These are phyloP conservation scores for Gallinago solitaria DNA, from an alignment of 2,797 vertebrate species.

Conservation along the genomic window DNA sequence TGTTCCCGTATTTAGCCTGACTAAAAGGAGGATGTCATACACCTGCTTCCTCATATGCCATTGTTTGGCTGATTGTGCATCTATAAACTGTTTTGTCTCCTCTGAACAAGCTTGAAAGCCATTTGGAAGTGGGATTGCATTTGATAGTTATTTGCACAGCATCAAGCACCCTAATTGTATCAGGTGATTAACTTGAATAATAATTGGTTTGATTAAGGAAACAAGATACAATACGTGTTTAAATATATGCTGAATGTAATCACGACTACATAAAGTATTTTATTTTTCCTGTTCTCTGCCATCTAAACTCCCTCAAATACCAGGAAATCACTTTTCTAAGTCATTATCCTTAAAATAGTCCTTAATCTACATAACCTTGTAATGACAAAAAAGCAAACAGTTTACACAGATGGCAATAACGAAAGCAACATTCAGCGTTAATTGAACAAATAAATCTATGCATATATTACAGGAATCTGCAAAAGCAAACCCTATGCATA, in stretches of 20 bases:
- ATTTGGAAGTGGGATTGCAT: not conserved
- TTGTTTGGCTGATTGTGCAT: fast-evolving
- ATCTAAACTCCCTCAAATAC: not conserved
- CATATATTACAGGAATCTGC: not conserved
- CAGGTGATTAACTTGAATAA: not conserved
- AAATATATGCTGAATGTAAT: not conserved
- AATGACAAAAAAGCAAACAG: not conserved
- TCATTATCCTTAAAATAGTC: not conserved
- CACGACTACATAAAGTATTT: not conserved
- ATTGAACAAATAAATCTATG: not conserved
- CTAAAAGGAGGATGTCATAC: not conserved
- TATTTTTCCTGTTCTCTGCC: not conserved
- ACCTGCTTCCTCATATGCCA: not conserved
- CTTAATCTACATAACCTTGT: not conserved
- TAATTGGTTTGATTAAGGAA: not conserved
- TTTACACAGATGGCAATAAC: not conserved
- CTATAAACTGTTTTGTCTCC: not conserved
- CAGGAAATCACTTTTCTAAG: not conserved
- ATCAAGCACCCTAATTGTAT: not conserved
- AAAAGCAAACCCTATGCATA: not conserved
- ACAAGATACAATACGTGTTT: not conserved
- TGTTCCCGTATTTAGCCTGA: not conserved
- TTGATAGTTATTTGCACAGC: not conserved
- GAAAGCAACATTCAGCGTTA: not conserved
- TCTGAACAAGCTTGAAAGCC: not conserved